These are phyloP conservation scores for Chromoteleia sp. DNA, from an alignment of 2,888 invertebrate genomes.

Conservation along the genomic window DNA sequence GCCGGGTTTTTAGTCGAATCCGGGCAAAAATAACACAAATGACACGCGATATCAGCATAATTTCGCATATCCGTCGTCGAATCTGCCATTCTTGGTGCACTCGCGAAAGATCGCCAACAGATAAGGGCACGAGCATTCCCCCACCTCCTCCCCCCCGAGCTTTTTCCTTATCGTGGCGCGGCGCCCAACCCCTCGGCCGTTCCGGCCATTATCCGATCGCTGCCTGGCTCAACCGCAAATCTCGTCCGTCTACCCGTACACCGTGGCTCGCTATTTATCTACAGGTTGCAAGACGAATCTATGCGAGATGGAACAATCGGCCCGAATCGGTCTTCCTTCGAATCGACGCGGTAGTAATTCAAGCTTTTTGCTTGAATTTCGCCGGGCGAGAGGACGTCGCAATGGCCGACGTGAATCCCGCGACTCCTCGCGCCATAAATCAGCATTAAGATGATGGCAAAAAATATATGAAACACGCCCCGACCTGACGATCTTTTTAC, in stretches of 20 bases:
- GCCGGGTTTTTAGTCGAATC: slow-evolving; percentile 64
- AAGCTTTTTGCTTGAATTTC: slow-evolving; percentile 61
- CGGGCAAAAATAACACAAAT: slow-evolving; percentile 78
- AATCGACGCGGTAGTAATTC: slow-evolving; percentile 64
- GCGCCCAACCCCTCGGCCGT: slow-evolving; percentile 66
- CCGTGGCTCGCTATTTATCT: slow-evolving; percentile 77
- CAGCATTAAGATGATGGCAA: slow-evolving; percentile 65
- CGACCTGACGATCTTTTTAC: slow-evolving; percentile 18
- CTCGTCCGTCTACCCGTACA: slow-evolving; percentile 75
- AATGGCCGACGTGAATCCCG: slow-evolving; percentile 53
- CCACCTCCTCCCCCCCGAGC: slow-evolving; percentile 70
- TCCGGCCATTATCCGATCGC: slow-evolving; percentile 76
- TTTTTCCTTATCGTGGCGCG: slow-evolving; percentile 64
- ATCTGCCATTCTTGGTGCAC: slow-evolving; percentile 78
- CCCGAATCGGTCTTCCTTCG: slow-evolving; percentile 73
- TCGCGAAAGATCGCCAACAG: slow-evolving; percentile 80
- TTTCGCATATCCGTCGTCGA: slow-evolving; percentile 69
- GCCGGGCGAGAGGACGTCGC: slow-evolving; percentile 49
- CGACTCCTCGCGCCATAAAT: slow-evolving; percentile 53
- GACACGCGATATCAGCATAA: slow-evolving; percentile 79
- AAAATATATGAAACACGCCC: slow-evolving; percentile 57
- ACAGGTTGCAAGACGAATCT: slow-evolving; percentile 76
- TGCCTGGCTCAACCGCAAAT: slow-evolving; percentile 77
- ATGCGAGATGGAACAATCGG: slow-evolving; percentile 74
- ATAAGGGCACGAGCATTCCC: slow-evolving; percentile 78